A percentile compares a stretch with the other conserved stretches of the same genome.
These are phyloP conservation scores for Aphidius colemani DNA, from an alignment of 2,888 invertebrate species.

Conservation along the genomic window DNA sequence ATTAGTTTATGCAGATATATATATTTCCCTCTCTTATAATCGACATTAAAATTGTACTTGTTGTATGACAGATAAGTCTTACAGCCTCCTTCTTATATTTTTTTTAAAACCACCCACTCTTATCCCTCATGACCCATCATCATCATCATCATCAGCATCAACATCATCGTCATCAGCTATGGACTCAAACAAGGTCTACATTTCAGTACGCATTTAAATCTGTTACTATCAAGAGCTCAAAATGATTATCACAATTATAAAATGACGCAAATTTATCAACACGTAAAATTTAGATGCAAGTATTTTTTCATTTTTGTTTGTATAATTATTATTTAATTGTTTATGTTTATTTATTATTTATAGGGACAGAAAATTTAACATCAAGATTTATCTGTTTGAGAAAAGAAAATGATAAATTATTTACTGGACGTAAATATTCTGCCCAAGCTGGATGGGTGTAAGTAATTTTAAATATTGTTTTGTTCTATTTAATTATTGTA, in stretches of 20 bases:
- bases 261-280: constrained; percentile 46
- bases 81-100: neutral
- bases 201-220: constrained; percentile 51
- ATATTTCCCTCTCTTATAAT: constrained; percentile 12
- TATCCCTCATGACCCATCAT: neutral
- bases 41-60: constrained; percentile 12
- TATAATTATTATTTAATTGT: neutral
- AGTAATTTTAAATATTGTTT: constrained; percentile 31
- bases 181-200: constrained; percentile 49
- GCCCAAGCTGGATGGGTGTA: constrained; percentile 48
- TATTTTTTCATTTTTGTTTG: constrained; percentile 21
- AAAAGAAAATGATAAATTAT: constrained; percentile 51
- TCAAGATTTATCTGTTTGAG: constrained; percentile 49
- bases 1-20: constrained; percentile 13
- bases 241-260: constrained; percentile 17
- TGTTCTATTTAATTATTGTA: neutral
- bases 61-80: constrained; percentile 1
- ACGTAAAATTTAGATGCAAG: constrained; percentile 52
- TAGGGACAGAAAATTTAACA: constrained; percentile 52
- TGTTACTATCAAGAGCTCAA: constrained; percentile 27
- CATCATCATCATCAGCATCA: neutral
- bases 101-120: neutral
- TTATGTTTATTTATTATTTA: neutral
- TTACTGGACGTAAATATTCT: constrained; percentile 51
- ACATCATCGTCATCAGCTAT: constrained; percentile 22